These are phyloP conservation scores for Actinostola sp. DNA, from an alignment of 92 coral and sea anemone genomes.

Conservation along the genomic window DNA sequence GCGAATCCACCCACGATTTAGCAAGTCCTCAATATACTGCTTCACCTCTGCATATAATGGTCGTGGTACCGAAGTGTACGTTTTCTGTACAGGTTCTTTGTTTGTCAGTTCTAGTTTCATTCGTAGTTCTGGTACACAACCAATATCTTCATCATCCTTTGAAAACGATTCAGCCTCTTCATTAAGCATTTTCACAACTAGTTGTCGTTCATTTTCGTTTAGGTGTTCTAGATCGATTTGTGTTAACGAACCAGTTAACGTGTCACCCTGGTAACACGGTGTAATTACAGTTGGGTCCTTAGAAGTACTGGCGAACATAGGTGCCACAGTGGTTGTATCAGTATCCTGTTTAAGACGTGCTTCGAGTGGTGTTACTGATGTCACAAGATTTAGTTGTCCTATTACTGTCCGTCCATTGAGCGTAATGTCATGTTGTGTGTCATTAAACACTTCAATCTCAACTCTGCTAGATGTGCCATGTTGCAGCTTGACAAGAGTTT, in stretches of 20 bases:
- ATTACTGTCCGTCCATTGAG: slow-evolving; percentile 48
- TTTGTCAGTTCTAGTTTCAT: too few species aligned
- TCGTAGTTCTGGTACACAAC: slow-evolving; percentile 42
- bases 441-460: slow-evolving; percentile 39
- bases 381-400: slow-evolving; percentile 52
- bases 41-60: slow-evolving; percentile 62
- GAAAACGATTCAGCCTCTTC: slow-evolving; percentile 67
- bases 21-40: slow-evolving; percentile 40
- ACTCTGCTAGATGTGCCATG: slow-evolving; percentile 54
- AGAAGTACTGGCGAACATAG: too few species aligned
- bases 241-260: slow-evolving; percentile 42
- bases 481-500: slow-evolving; percentile 47
- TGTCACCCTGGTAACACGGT: background rate
- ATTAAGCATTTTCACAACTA: slow-evolving; percentile 51
- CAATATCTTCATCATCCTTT: slow-evolving; percentile 48
- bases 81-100: slow-evolving; percentile 57
- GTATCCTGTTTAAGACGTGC: too few species aligned
- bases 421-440: slow-evolving; percentile 48
- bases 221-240: slow-evolving; percentile 44
- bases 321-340: slow-evolving; percentile 12
- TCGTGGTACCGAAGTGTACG: slow-evolving; percentile 42
- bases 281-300: background rate
- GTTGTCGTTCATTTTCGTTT: slow-evolving; percentile 31
- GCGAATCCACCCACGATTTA: slow-evolving; percentile 52
- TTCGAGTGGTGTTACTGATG: slow-evolving; percentile 59